A percentile compares a stretch with the other conserved stretches of the same genome.
phyloP scores from a whole-genome alignment of 2,797 vertebrate species.

The Pachyuromys duprasi region DNA sequence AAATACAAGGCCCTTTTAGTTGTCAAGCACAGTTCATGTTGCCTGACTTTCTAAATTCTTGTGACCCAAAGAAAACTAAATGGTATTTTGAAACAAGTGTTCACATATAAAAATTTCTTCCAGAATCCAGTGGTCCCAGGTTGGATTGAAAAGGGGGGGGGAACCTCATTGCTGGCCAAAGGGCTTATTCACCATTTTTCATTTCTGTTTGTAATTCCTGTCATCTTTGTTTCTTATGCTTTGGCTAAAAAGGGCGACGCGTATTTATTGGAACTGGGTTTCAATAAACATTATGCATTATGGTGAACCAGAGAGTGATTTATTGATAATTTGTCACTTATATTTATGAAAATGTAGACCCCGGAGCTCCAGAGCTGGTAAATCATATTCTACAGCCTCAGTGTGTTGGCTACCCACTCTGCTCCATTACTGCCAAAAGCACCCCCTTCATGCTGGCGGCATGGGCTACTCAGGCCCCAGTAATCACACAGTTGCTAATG shows the following conservation, averaged over 20 bases:
- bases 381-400: constrained; percentile 87
- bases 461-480: constrained; percentile 64
- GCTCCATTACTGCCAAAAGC: constrained; percentile 81
- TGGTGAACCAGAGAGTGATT: constrained; percentile 89
- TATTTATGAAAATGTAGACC: constrained; percentile 90
- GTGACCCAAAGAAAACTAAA: constrained; percentile 69
- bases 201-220: constrained; percentile 90
- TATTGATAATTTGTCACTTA: constrained; percentile 92
- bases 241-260: constrained; percentile 88
- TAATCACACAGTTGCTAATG: constrained; percentile 83
- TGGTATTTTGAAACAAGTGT: constrained; percentile 61
- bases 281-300: constrained; percentile 93
- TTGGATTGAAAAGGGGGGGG: constrained; percentile 45
- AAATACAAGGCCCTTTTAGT: constrained; percentile 58
- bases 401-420: constrained; percentile 63
- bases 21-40: constrained; percentile 41
- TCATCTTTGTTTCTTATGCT: constrained; percentile 89
- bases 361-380: constrained; percentile 86
- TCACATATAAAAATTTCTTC: constrained; percentile 46
- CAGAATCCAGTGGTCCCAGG: constrained; percentile 70
- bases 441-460: constrained; percentile 76
- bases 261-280: constrained; percentile 90
- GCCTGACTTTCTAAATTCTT: constrained; percentile 55
- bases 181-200: constrained; percentile 85
- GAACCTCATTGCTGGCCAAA: constrained; percentile 70